Evolutionary conservation across 2,113 vertebrate genomes (phyloP).

Genomic region (Physeter macrocephalus): DNA sequence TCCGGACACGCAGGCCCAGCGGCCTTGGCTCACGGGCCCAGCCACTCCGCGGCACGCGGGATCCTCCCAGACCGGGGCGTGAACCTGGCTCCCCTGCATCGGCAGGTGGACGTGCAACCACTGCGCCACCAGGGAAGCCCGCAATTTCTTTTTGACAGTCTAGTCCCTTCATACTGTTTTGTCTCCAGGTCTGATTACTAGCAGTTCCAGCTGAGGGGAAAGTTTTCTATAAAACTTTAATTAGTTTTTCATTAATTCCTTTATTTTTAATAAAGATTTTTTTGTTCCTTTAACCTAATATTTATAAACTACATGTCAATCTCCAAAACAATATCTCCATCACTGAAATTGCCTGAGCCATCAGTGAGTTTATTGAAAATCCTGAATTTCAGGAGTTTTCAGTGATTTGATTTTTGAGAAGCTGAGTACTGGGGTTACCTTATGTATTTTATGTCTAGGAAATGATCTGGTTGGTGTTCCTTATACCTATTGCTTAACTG

Average conservation of each 20-base stretch:
- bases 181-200: background rate
- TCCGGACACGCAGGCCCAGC: no score
- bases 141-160: background rate
- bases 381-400: background rate
- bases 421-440: background rate
- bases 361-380: conserved; percentile 48
- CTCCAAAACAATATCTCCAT: conserved; percentile 44
- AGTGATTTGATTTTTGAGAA: conserved; percentile 41
- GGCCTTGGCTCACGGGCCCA: no score
- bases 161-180: background rate
- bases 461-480: background rate
- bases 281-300: conserved; percentile 22
- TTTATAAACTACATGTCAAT: conserved; percentile 53
- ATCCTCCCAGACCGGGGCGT: no score
- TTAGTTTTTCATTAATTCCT: conserved; percentile 59
- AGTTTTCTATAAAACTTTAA: conserved; percentile 47
- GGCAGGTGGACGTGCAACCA: no score
- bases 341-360: conserved; percentile 27
- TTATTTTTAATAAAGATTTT: conserved; percentile 55
- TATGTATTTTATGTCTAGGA: background rate
- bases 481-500: background rate
- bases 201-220: background rate
- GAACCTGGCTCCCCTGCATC: no score
- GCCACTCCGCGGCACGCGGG: no score
- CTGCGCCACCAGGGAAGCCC: no score